Base-by-base conservation (phyloP, 2,797 vertebrate species). In the Pitangus sulphuratus region DNA sequence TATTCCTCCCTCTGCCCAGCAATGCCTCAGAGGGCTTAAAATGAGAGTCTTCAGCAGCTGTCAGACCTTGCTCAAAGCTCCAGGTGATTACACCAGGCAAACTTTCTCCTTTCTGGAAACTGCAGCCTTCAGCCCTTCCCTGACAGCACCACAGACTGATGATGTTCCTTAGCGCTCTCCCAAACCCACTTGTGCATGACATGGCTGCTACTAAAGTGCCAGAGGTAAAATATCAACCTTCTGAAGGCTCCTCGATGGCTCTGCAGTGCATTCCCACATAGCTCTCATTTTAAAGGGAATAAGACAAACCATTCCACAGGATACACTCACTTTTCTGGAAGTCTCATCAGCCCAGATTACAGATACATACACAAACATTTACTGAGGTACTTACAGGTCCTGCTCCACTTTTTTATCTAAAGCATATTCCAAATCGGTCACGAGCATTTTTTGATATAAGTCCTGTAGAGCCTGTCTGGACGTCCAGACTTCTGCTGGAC, bases 331-430 rank as follows among this genome's bases (percentile, higher is more conserved):
- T 92, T 45, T 78, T 51, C 60, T 70, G n/a, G 2, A 88, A 62
- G 2, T 18, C 21, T 58, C 65, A 93, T 60, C 85, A 54, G 80
- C 40, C 68, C n/a, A 86, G 19, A 83, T 33, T n/a, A 85, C 9
- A 57, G 6, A 66, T 2, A 74, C 11, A n/a, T 17, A 47, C 7
- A 58, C 13, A 71, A 3, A 70, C 48, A 70, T 93, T 61, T 82
- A 77, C 9, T 61, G 58, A 77, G 74, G 87, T 88, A 97, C 99
- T 99, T 98, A 99, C 99, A 99, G 99, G 97, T 99, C 99, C 93
- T 99, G 99, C 97, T 99, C 99, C 98, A 99, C 99, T 98, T 99
- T 99, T 98, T 99, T 99, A 98, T 99, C 99, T 98, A 99, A 98
- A 95, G 99, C 99, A 24, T 99, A 99, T 96, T 99, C 99, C 98